These are phyloP conservation scores for Gymnarchus niloticus DNA, from an alignment of 2,113 vertebrate species.

Conservation along the genomic window DNA sequence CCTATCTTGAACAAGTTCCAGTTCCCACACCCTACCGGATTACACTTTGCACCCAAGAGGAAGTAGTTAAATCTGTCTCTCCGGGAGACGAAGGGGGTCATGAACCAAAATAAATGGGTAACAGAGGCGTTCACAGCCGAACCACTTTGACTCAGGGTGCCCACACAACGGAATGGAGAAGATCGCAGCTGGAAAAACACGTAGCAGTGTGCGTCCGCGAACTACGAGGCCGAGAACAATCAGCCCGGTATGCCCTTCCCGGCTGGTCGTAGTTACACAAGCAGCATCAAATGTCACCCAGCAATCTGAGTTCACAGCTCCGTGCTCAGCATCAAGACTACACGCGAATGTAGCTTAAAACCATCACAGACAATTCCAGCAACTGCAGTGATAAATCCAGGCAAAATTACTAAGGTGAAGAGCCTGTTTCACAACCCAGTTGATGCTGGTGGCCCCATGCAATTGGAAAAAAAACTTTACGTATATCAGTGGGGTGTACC, in stretches of 20 bases:
- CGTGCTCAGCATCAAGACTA: slow-evolving; percentile 11
- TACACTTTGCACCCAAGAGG: background rate
- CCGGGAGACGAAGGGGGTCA: background rate
- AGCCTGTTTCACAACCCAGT: background rate
- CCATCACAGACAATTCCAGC: background rate
- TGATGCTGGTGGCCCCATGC: background rate
- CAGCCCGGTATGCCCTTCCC: slow-evolving; percentile 3
- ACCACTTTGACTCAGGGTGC: background rate
- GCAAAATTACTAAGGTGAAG: background rate
- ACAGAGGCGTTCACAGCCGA: slow-evolving; percentile 21
- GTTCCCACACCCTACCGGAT: background rate
- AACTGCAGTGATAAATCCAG: background rate
- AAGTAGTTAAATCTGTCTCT: background rate
- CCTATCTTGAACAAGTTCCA: background rate
- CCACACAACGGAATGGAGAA: background rate
- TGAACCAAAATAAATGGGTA: slow-evolving; percentile 25
- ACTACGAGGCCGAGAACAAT: slow-evolving; percentile 10
- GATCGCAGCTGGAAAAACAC: slow-evolving; percentile 28
- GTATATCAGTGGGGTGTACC: background rate
- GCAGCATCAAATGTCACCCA: background rate
- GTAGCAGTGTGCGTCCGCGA: background rate
- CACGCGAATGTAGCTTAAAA: background rate
- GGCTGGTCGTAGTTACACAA: slow-evolving; percentile 14
- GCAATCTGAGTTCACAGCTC: slow-evolving; percentile 8
- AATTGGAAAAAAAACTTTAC: background rate